phyloP scores from a whole-genome alignment of 2,888 invertebrate genomes.

The Diaperis boleti region DNA sequence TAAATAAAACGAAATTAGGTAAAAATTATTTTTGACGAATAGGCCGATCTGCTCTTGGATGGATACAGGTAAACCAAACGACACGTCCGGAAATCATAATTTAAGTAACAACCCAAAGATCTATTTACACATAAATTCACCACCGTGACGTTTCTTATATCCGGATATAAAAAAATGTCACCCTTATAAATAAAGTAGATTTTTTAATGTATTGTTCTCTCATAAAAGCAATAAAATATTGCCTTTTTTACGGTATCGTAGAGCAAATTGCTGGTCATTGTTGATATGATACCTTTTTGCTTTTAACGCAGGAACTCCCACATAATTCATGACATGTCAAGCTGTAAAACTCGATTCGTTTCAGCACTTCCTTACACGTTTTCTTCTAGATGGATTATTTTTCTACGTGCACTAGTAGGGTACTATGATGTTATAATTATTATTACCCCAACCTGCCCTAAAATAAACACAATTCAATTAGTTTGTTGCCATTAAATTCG shows the following conservation, averaged over 20 bases:
- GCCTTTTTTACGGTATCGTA: slow-evolving; percentile 33
- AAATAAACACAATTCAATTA: too few relatives aligned
- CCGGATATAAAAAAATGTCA: slow-evolving; percentile 32
- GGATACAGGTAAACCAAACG: slow-evolving; percentile 33
- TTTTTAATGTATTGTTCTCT: slow-evolving; percentile 2
- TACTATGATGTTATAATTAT: too few relatives aligned
- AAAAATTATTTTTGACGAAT: too few relatives aligned
- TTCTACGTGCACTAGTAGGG: too few relatives aligned
- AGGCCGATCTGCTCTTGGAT: neutral
- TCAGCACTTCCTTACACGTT: neutral
- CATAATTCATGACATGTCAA: slow-evolving; percentile 39
- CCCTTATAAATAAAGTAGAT: too few relatives aligned
- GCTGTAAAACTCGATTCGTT: slow-evolving; percentile 2
- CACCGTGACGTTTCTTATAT: slow-evolving; percentile 29
- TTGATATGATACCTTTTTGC: slow-evolving; percentile 33
- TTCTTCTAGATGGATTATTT: too few relatives aligned
- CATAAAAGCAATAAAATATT: slow-evolving; percentile 29
- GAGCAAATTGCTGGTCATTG: slow-evolving; percentile 44
- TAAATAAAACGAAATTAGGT: too few relatives aligned
- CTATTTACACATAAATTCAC: slow-evolving; percentile 51
- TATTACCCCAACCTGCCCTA: too few relatives aligned
- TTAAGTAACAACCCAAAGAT: slow-evolving; percentile 47
- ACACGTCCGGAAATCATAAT: slow-evolving; percentile 53
- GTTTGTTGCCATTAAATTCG: too few relatives aligned
- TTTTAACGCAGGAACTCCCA: slow-evolving; percentile 40